Conservation (phyloP, 2,888 invertebrate species). For the Tridacna crocea region DNA sequence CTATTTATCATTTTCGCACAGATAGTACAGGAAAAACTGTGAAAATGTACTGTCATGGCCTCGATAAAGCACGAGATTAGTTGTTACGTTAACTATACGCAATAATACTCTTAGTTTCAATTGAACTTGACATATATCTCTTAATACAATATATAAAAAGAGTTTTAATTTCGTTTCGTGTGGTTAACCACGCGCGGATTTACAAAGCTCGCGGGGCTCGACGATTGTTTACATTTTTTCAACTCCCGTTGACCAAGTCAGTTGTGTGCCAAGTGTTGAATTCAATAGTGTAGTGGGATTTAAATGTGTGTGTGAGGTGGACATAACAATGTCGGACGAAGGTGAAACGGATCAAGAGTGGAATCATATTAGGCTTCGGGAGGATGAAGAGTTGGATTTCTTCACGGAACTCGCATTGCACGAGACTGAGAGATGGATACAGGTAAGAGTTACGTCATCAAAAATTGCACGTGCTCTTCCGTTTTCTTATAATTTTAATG, state of each 20-base stretch:
- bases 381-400: constrained; percentile 83
- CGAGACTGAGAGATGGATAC: constrained; percentile 83
- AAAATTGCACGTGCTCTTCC: not conserved
- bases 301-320: constrained; percentile 4
- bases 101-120: too few relatives aligned
- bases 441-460: constrained; percentile 69
- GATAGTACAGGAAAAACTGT: too few relatives aligned
- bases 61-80: too few relatives aligned
- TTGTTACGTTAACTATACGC: too few relatives aligned
- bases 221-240: constrained; percentile 53
- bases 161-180: constrained; percentile 20
- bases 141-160: too few relatives aligned
- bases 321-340: constrained; percentile 43
- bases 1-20: too few relatives aligned
- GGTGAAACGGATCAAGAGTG: constrained; percentile 56
- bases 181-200: constrained; percentile 34
- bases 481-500: too few relatives aligned
- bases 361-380: constrained; percentile 69
- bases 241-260: constrained; percentile 31
- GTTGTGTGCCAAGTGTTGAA: not conserved
- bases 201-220: constrained; percentile 41
- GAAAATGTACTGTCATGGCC: too few relatives aligned
- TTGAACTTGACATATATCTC: too few relatives aligned
- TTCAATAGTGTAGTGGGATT: constrained; percentile 9
- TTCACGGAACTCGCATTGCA: constrained; percentile 83